A percentile compares a stretch with the other conserved stretches of the same genome.
Conservation (phyloP, 2,797 vertebrate species). For the Syncerus caffer region DNA sequence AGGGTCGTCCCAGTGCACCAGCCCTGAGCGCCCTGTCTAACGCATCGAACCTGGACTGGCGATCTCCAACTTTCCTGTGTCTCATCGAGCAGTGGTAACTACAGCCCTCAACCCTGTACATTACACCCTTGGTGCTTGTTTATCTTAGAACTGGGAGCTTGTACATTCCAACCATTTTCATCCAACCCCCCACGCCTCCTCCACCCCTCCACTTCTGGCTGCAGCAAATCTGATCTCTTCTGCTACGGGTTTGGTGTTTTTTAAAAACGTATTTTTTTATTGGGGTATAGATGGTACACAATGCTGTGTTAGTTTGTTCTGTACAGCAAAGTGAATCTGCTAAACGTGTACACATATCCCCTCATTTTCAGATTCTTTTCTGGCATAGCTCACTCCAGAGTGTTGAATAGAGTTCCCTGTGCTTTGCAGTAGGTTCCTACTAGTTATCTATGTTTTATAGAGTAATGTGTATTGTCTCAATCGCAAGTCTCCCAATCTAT, state of each 20-base stretch:
- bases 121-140: background rate
- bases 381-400: background rate
- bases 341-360: background rate
- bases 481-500: background rate
- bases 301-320: background rate
- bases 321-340: background rate
- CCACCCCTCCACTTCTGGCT: rapidly evolving
- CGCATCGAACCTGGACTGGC: rapidly evolving
- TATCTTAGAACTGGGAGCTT: background rate
- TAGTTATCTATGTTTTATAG: background rate
- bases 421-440: background rate
- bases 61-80: rapidly evolving
- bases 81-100: rapidly evolving
- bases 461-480: background rate
- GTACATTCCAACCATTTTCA: no score
- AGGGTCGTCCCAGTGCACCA: background rate
- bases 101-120: rapidly evolving
- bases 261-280: background rate
- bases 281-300: background rate
- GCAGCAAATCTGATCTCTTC: no score
- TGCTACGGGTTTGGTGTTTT: background rate
- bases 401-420: background rate
- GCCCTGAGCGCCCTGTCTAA: background rate
- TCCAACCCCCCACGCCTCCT: rapidly evolving
- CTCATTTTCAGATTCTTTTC: background rate